Evolutionary conservation across 2,797 vertebrate genomes (phyloP).

Genomic region (Sylvia borin): DNA sequence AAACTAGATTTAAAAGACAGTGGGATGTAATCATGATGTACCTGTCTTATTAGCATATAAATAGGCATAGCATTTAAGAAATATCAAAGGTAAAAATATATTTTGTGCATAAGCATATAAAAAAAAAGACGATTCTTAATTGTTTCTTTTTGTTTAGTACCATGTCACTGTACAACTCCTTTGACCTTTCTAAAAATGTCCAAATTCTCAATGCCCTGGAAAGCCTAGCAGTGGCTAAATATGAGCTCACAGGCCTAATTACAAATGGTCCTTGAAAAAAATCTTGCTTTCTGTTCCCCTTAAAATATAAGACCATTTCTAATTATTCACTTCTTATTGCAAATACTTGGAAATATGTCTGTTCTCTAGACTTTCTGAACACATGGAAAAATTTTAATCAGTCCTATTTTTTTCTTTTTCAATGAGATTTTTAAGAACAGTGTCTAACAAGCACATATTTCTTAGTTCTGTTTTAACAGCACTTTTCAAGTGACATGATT

Average conservation of each 20-base stretch:
- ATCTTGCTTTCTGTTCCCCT: not conserved
- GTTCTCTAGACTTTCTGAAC: not conserved
- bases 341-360: not conserved
- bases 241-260: not conserved
- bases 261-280: not conserved
- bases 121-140: not conserved
- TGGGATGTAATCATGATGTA: not conserved
- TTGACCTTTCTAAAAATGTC: not conserved
- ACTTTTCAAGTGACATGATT: not conserved
- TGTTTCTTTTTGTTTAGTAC: not conserved
- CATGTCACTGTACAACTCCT: not conserved
- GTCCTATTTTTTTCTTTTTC: not conserved
- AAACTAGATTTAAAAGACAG: not conserved
- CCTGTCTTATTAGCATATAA: not conserved
- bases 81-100: not conserved
- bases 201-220: not conserved
- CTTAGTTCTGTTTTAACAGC: not conserved
- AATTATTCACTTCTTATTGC: not conserved
- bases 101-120: not conserved
- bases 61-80: not conserved
- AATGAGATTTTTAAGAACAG: not conserved
- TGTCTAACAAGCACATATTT: not conserved
- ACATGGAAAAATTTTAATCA: not conserved
- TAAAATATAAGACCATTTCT: not conserved
- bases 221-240: not conserved